These are phyloP conservation scores for Strix uralensis DNA, from an alignment of 2,113 vertebrate species.

Conservation along the genomic window DNA sequence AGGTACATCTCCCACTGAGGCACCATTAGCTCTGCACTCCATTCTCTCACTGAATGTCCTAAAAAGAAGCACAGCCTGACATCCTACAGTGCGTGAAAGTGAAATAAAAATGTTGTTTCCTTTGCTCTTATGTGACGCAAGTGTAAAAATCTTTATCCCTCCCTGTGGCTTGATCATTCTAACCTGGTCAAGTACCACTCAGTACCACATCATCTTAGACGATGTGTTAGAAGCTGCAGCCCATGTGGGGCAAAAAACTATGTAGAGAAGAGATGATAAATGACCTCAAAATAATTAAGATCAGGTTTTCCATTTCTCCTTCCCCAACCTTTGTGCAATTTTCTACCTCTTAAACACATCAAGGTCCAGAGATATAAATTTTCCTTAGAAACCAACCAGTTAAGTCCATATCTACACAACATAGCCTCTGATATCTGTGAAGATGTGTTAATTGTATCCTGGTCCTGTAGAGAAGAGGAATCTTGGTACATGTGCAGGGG, in stretches of 20 bases:
- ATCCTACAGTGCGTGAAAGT: not conserved
- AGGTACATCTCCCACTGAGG: not conserved
- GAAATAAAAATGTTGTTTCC: not conserved
- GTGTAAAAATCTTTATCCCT: not conserved
- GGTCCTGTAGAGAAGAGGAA: not conserved
- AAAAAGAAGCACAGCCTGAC: not conserved
- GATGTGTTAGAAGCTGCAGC: not conserved
- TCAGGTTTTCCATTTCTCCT: not conserved
- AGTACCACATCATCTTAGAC: not conserved
- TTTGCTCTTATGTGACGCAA: not conserved
- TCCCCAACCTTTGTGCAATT: not conserved
- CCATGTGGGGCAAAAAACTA: not conserved
- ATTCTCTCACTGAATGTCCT: not conserved
- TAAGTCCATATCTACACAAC: not conserved
- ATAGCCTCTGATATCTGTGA: not conserved
- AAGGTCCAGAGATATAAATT: not conserved
- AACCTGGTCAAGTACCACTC: not conserved
- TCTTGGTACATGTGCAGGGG: accelerated
- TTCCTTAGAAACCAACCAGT: not conserved
- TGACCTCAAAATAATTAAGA: not conserved
- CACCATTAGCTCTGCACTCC: not conserved
- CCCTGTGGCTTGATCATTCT: not conserved
- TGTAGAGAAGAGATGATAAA: not conserved
- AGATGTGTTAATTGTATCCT: not conserved
- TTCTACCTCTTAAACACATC: not conserved